Evolutionary conservation across 2,113 vertebrate species (phyloP), one percentile per base, ranked within the genome.

Genomic region (Nansenia antarctica): DNA sequence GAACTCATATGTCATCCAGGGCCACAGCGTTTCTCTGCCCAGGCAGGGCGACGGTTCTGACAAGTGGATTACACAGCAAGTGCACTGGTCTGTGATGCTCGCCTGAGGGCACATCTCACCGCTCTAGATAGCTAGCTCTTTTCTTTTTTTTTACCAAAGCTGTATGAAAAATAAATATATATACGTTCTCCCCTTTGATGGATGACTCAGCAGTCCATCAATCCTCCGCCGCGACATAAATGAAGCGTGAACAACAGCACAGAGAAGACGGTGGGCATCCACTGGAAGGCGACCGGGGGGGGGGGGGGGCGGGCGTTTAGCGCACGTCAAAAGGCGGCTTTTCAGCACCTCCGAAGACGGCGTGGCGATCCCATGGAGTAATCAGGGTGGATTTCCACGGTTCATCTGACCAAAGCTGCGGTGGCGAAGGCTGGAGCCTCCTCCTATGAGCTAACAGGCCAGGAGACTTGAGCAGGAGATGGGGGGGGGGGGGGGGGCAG

Each of bases 181-280:
- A 77, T 85, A 86, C 15, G 81, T 31, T 67, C 1, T 37, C 0
- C 34, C 35, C 57, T 52, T 37, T 89, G 89, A 90, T 78, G 75
- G 84, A 89, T 86, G 82, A 72, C 11, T 66, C 72, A 60, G 53
- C 39, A 35, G 79, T 81, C 75, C 72, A 74, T 82, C 81, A 80
- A 77, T 76, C 82, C 66, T 69, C 72, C 62, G 31, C n/a, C 37
- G 62, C 29, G 62, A 53, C 42, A 60, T 70, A 82, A 86, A 86
- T 82, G 82, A 81, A 86, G 82, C 80, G 69, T 82, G 84, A 85
- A 55, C 24, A n/a, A 55, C 53, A 27, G 34, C 32, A 18, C 61
- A n/a, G 24, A 57, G 53, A 57, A n/a, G 78, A 30, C 62, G 66
- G 70, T 78, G 60, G 77, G 81, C 62, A 54, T 78, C 76, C 63